Base-by-base conservation (phyloP, 2,888 invertebrate genomes). In the Mellilla xanthometata region DNA sequence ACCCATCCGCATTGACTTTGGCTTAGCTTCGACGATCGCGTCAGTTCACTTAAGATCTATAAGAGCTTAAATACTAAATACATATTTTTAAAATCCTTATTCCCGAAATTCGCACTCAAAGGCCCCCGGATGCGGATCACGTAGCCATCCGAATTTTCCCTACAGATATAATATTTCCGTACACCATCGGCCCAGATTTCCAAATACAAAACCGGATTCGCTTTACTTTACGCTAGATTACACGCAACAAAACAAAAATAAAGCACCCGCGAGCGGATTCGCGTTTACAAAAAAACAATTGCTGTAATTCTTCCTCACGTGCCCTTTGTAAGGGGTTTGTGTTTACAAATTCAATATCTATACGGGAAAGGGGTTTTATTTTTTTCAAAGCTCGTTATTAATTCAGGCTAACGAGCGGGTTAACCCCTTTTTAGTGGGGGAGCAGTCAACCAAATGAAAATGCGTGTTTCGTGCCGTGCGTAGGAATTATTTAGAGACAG, bases 351-450 rank as follows among this genome's bases (percentile, higher is more conserved):
- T 58, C 52, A 54, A 58, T 52, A 52, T 52, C 54, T 52, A 54
- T 51, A 50, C 48, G 19, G 8, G 12, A 32, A 39, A 35, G 4
- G 31, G 38, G 15, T 38, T 46, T 43, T 32, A 38, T 8, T 35
- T 54, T 52, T 54, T 55, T 48, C 23, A 39, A 36, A 24, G 57
- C 52, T 51, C 55, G 65, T 75, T 71, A 74, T 71, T 76, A 76
- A 78, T 78, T 76, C 70, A 72, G 62, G 65, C 64, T 71, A 76
- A 75, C 72, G 72, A 68, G 54, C 62, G 60, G 61, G 65, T 62
- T 66, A 61, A 61, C 65, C 58, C 60, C 60, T 54, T 40, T 55
- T 56, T 45, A 54, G 52, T 53, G 58, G 45, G 43, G 33, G 30
- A 45, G 40, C 38, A n/a, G n/a, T 46, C 38, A 49, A 54, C 52